Evolutionary conservation across 2,113 vertebrate genomes (phyloP), one percentile per base, ranked within the genome.

Genomic region (Talpa occidentalis): DNA sequence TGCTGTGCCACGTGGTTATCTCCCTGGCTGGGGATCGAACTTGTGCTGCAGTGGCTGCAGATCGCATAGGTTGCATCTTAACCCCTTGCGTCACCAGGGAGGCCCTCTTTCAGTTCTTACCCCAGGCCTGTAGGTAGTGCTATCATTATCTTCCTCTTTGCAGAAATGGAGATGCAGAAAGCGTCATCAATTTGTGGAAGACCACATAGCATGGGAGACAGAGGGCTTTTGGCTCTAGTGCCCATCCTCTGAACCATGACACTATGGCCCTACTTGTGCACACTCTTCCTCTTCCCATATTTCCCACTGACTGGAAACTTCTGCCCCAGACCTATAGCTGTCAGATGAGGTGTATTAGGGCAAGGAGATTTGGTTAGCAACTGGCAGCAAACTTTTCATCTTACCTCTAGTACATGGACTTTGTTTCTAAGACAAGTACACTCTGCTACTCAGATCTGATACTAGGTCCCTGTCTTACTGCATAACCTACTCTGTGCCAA

Each of bases 111-210:
- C 28, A 76, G 21, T 10, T 19, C 47, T 88, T 80, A 84, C 2
- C 21, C 32, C 77, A 30, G 32, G 19, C 44, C 44, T 90, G 42
- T 22, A 76, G n/a, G 59, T 74, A 60, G 15, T 83, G 21, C 26
- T 56, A 54, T 77, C 78, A 69, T 74, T 78, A 70, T 14, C 19
- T 35, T n/a, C 40, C 81, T 60, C 17, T 84, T 16, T 93, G 54
- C 19, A 72, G 26, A 88, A 96, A 93, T 86, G 3, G 62, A 72
- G 24, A 28, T 22, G 86, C 47, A 73, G 67, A 88, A 52, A 70
- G 15, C 15, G 15, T 95, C 7, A 93, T 26, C 30, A 91, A 89
- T 67, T 91, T 87, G 17, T 17, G 73, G 19, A 86, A 82, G 85
- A 88, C 22, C 54, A 92, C 47, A 77, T 11, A 82, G 19, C 30